phyloP scores from a whole-genome alignment of 2,797 vertebrate species.

The Melanogrammus aeglefinus region DNA sequence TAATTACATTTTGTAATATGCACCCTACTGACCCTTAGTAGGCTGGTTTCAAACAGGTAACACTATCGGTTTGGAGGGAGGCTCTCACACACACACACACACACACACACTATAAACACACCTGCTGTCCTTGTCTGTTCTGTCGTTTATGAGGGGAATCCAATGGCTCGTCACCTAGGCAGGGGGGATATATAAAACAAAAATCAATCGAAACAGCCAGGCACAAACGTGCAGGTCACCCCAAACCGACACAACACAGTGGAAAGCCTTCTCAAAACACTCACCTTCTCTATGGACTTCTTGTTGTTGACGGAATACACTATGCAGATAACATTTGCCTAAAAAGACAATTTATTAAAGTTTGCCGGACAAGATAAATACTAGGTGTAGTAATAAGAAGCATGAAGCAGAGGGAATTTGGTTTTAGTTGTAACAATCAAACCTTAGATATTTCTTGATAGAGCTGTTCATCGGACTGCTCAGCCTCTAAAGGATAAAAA shows the following conservation, averaged over 20 bases:
- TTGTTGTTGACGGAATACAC: conserved; percentile 82
- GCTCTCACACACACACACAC: neutral
- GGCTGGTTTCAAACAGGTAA: neutral
- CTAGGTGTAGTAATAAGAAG: neutral
- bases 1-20: neutral
- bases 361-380: neutral
- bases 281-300: conserved; percentile 81
- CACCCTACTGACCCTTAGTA: neutral
- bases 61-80: neutral
- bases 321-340: conserved; percentile 83
- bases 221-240: neutral
- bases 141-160: conserved; percentile 98
- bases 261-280: conserved; percentile 11
- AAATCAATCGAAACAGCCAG: conserved; percentile 21
- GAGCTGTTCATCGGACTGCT: conserved; percentile 93
- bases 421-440: conserved; percentile 43
- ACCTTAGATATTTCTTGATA: conserved; percentile 97
- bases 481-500: conserved; percentile 77
- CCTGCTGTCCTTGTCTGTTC: conserved; percentile 98
- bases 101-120: conserved; percentile 52
- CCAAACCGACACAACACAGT: neutral
- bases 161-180: conserved; percentile 94
- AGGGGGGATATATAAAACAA: conserved; percentile 19
- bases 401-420: neutral
- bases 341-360: conserved; percentile 21